These are phyloP conservation scores for Chaitophorus viminalis DNA, from an alignment of 2,888 invertebrate genomes.

Conservation along the genomic window DNA sequence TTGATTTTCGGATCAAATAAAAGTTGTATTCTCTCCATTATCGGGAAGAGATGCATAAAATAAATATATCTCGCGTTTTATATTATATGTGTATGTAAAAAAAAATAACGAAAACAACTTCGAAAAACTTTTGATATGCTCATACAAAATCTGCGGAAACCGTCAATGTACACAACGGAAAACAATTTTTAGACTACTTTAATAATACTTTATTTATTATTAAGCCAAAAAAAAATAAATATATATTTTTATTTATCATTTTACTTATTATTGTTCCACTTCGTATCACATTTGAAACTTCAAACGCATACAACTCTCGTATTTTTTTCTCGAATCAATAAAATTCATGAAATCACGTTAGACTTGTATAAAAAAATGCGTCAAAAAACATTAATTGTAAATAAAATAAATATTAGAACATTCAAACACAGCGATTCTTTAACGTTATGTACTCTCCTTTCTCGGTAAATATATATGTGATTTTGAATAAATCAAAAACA, in stretches of 20 bases:
- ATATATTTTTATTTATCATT: background rate
- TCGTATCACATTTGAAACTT: background rate
- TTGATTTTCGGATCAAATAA: background rate
- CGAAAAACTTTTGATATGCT: background rate
- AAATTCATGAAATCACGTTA: background rate
- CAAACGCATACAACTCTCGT: background rate
- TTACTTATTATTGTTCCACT: background rate
- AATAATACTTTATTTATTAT: slow-evolving; percentile 13
- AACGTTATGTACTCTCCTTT: too few relatives aligned
- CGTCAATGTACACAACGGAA: background rate
- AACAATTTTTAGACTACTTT: slow-evolving; percentile 30
- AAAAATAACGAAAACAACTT: slow-evolving; percentile 1
- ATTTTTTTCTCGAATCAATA: background rate
- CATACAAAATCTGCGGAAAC: background rate
- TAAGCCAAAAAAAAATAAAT: background rate
- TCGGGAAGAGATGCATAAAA: background rate
- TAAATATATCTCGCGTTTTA: background rate
- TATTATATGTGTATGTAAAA: background rate
- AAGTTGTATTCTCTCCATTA: background rate
- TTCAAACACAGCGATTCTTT: too few relatives aligned
- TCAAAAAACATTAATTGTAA: background rate
- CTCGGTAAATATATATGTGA: too few relatives aligned
- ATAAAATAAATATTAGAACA: too few relatives aligned
- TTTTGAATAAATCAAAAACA: too few relatives aligned
- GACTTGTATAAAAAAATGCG: background rate